Evolutionary conservation across 1,140 invertebrate genomes (phyloP).

Genomic region (Caligus rogercresseyi): DNA sequence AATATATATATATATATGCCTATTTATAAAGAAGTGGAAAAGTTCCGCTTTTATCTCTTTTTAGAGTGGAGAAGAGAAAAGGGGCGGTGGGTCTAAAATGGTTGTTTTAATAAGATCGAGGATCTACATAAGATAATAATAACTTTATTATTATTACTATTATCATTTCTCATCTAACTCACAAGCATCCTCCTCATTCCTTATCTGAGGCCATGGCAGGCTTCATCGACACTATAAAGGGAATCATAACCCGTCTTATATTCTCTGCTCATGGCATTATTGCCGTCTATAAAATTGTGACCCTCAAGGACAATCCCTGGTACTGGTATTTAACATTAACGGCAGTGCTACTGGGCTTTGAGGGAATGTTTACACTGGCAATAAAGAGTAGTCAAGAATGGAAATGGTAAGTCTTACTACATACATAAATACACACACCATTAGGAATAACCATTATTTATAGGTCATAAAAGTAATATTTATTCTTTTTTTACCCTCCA

Average conservation of each 20-base stretch:
- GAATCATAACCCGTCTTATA: constrained; percentile 14
- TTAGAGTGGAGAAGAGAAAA: too few species aligned
- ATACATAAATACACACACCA: background rate
- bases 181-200: too few species aligned
- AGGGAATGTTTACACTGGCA: constrained; percentile 20
- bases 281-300: constrained; percentile 19
- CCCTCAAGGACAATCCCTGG: constrained; percentile 15
- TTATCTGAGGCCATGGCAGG: constrained; percentile 1
- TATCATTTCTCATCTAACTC: background rate
- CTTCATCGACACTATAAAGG: constrained; percentile 17
- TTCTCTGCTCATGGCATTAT: constrained; percentile 16
- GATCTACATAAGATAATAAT: too few species aligned
- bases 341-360: constrained; percentile 15
- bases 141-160: too few species aligned
- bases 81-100: too few species aligned
- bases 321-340: constrained; percentile 21
- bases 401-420: constrained; percentile 19
- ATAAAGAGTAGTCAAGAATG: constrained; percentile 20
- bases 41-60: too few species aligned
- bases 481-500: background rate
- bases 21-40: too few species aligned
- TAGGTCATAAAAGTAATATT: too few species aligned
- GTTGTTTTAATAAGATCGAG: too few species aligned
- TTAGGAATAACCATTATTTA: too few species aligned
- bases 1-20: too few species aligned